Conservation (phyloP, 2,797 vertebrate genomes). For the Jordanella pulchra region DNA sequence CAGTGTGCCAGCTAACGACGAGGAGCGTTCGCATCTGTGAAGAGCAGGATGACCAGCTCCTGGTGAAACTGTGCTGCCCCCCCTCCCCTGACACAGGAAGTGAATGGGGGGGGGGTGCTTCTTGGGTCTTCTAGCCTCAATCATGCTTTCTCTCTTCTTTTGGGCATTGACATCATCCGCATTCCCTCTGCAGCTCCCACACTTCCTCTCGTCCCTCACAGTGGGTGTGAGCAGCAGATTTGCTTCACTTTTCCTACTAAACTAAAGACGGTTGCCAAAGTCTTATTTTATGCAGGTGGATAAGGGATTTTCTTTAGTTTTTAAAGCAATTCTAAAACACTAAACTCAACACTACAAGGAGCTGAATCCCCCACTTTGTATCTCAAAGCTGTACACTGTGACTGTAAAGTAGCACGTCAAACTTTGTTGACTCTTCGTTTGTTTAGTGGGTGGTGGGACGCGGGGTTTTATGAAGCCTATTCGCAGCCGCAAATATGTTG, state of each 20-base stretch:
- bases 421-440: slow-evolving; percentile 41
- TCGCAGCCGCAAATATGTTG: slow-evolving; percentile 75
- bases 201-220: slow-evolving; percentile 33
- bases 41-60: slow-evolving; percentile 20
- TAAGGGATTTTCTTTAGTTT: slow-evolving; percentile 64
- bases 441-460: neutral
- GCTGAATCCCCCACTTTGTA: slow-evolving; percentile 47
- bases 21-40: slow-evolving; percentile 11
- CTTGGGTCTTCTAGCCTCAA: slow-evolving; percentile 61
- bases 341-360: slow-evolving; percentile 37
- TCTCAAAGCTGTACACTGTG: slow-evolving; percentile 86
- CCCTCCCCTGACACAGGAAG: neutral
- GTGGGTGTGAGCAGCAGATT: slow-evolving; percentile 39
- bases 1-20: slow-evolving; percentile 80
- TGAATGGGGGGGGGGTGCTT: slow-evolving; percentile 17
- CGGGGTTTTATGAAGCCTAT: slow-evolving; percentile 33
- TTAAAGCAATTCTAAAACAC: slow-evolving; percentile 55
- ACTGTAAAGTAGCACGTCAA: slow-evolving; percentile 82
- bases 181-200: slow-evolving; percentile 52
- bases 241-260: slow-evolving; percentile 48
- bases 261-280: slow-evolving; percentile 75
- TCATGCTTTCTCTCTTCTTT: slow-evolving; percentile 56
- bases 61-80: slow-evolving; percentile 8
- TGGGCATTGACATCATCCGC: slow-evolving; percentile 56
- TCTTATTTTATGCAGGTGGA: slow-evolving; percentile 78